phyloP scores from a whole-genome alignment of 2,113 vertebrate genomes.

The Nycticorax nycticorax region DNA sequence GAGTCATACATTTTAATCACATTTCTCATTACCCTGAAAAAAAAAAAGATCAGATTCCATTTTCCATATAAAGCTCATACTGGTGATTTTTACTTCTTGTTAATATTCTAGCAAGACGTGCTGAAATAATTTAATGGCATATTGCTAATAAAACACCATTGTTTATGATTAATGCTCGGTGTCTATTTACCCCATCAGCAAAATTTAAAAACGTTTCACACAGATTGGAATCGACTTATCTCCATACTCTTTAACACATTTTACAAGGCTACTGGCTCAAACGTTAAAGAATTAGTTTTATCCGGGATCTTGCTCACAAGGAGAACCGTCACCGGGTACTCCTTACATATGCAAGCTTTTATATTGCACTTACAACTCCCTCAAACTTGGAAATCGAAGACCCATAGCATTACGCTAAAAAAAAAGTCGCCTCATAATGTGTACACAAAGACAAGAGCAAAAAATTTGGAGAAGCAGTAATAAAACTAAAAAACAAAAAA shows the following conservation, averaged over 20 bases:
- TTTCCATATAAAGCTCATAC: slow-evolving; percentile 70
- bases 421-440: neutral
- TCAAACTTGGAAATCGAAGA: neutral
- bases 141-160: slow-evolving; percentile 55
- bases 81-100: slow-evolving; percentile 63
- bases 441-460: neutral
- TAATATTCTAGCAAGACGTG: slow-evolving; percentile 71
- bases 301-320: slow-evolving; percentile 13
- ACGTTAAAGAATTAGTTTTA: slow-evolving; percentile 46
- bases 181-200: slow-evolving; percentile 66
- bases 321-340: neutral
- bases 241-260: slow-evolving; percentile 6
- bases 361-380: neutral
- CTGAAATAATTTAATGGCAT: slow-evolving; percentile 67
- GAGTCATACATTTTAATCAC: slow-evolving; percentile 85
- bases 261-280: slow-evolving; percentile 50
- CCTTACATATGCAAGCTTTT: neutral
- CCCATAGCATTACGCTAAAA: neutral
- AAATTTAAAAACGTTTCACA: slow-evolving; percentile 38
- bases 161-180: slow-evolving; percentile 62
- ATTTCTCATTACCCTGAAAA: slow-evolving; percentile 79
- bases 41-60: slow-evolving; percentile 68
- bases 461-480: neutral
- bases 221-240: slow-evolving; percentile 54
- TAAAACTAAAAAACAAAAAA: neutral